A percentile compares a stretch with the other conserved stretches of the same genome.
Conservation (phyloP, 1,140 invertebrate species). For the Littorina saxatilis region DNA sequence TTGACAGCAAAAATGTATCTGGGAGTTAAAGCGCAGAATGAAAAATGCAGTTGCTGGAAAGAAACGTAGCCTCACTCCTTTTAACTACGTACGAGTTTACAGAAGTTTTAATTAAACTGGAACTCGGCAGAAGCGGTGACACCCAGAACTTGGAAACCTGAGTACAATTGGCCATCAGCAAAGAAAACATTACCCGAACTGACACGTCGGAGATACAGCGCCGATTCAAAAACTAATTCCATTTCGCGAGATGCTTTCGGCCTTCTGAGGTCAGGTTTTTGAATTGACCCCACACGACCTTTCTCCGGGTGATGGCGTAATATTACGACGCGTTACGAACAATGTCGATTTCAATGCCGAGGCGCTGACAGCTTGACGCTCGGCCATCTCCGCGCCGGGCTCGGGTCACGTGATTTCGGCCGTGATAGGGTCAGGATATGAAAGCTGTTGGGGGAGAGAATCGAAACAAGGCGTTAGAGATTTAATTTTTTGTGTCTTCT, state of each 20-base stretch:
- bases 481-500: background rate
- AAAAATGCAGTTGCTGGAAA: no score
- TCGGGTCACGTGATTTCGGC: slow-evolving; percentile 14
- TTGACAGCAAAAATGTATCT: no score
- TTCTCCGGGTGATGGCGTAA: slow-evolving; percentile 22
- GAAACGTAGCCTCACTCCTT: no score
- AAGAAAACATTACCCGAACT: background rate
- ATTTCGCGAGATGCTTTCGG: slow-evolving; percentile 13
- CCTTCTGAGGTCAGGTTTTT: background rate
- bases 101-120: no score
- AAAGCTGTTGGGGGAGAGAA: slow-evolving; percentile 9
- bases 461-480: slow-evolving; percentile 18
- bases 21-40: no score
- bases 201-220: background rate
- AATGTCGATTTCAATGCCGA: slow-evolving; percentile 25
- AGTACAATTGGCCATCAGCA: background rate
- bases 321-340: slow-evolving; percentile 35
- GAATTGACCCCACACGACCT: slow-evolving; percentile 30
- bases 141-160: background rate
- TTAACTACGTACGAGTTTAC: no score
- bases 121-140: no score
- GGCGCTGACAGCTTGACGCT: slow-evolving; percentile 35
- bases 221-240: slow-evolving; percentile 26
- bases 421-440: slow-evolving; percentile 12
- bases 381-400: slow-evolving; percentile 22